Percentiles rank a stretch among this genome's conserved stretches.
Conservation (phyloP, 2,888 invertebrate genomes). For the Xestia xanthographa region DNA sequence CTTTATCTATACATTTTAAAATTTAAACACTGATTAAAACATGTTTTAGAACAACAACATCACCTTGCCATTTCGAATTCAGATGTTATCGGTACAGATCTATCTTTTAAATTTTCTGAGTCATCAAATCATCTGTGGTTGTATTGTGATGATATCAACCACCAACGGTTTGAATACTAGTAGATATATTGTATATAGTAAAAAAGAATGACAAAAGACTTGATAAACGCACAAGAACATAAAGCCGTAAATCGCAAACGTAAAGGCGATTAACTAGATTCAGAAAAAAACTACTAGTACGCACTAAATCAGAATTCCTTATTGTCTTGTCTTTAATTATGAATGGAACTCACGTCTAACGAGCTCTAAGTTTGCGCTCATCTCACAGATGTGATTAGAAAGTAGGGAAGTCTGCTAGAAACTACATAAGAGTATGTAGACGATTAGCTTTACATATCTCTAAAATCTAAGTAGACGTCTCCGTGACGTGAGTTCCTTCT, state of each 20-base stretch:
- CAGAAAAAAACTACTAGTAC: constrained; percentile 26
- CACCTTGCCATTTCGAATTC: constrained; percentile 47
- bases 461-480: constrained; percentile 26
- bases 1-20: not conserved
- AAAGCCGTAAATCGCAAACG: constrained; percentile 4
- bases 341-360: constrained; percentile 26
- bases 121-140: constrained; percentile 8
- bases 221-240: not conserved
- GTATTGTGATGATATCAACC: constrained; percentile 2
- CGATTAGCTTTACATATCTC: constrained; percentile 9
- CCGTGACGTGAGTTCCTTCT: constrained; percentile 15
- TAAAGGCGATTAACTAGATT: constrained; percentile 20
- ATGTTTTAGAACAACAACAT: constrained; percentile 31
- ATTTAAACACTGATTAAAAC: constrained; percentile 22
- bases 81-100: constrained; percentile 22
- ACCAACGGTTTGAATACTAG: not conserved
- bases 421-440: constrained; percentile 13
- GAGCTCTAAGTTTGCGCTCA: constrained; percentile 21
- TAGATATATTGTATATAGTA: not conserved
- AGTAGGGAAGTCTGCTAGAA: constrained; percentile 31
- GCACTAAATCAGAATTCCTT: constrained; percentile 30
- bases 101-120: constrained; percentile 27
- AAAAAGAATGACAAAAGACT: constrained; percentile 11
- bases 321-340: constrained; percentile 44
- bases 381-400: constrained; percentile 57